Percentiles rank a stretch among this genome's conserved stretches.
phyloP scores from a whole-genome alignment of 2,797 vertebrate genomes.

The Xerus rutilus region DNA sequence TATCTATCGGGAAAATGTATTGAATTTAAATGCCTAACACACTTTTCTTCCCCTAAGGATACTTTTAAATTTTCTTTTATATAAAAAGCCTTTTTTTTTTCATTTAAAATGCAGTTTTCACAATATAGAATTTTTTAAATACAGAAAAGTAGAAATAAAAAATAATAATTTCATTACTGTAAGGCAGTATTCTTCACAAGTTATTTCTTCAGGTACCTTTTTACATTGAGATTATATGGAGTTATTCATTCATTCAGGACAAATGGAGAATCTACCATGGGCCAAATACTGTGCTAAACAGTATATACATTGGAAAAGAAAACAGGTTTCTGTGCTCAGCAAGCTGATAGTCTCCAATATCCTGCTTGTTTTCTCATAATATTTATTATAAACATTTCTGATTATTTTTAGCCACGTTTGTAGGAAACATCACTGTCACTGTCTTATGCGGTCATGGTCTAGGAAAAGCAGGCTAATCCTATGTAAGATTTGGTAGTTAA shows the following conservation, averaged over 20 bases:
- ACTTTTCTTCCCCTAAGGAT: conserved; percentile 7
- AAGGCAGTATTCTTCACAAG: neutral
- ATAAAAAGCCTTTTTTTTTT: neutral
- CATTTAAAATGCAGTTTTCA: conserved; percentile 25
- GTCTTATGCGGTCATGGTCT: neutral
- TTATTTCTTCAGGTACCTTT: neutral
- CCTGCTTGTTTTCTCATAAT: neutral
- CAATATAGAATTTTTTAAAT: neutral
- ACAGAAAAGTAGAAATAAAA: conserved; percentile 40
- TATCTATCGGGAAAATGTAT: conserved; percentile 38
- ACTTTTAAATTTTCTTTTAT: conserved; percentile 25
- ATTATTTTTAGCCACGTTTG: neutral
- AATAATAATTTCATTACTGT: neutral
- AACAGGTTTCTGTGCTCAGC: neutral
- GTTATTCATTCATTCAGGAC: neutral
- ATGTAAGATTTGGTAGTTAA: neutral
- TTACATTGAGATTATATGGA: neutral
- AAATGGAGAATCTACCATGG: accelerated
- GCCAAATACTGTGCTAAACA: neutral
- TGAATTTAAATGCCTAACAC: neutral
- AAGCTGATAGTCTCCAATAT: neutral
- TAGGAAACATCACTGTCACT: neutral
- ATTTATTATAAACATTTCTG: neutral
- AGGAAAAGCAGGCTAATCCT: neutral
- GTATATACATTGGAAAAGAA: neutral